Base-by-base conservation (phyloP, 2,888 invertebrate species). In the Sminthurides aquaticus region DNA sequence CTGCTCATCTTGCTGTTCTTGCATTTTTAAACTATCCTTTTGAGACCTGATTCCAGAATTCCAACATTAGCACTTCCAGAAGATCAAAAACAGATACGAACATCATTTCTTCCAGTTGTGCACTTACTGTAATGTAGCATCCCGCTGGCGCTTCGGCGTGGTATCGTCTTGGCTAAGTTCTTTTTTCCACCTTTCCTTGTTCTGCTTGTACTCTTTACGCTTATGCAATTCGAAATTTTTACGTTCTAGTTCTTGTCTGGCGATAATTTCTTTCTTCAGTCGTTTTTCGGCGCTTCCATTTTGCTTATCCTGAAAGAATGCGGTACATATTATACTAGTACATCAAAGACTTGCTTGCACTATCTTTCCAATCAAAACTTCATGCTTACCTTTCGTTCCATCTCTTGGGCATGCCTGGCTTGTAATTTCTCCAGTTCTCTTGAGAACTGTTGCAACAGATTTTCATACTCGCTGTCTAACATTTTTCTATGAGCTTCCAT, bases 381-480 rank as follows among this genome's bases (percentile, higher is more conserved):
- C n/a, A n/a, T n/a, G 20, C 48, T 65, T 72, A 81, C 81, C 77
- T 81, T 81, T 74, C 81, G 80, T 56, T 79, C 79, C 34, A 79
- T 74, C 60, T 79, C 79, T 67, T 78, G 78, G 57, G 81, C 80
- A 71, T 85, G 84, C 71, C 80, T 80, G n/a, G 86, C 84, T 81
- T 90, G 89, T 70, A 95, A 82, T 77, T 90, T 88, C 77, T 94
- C 93, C 74, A 97, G 83, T 77, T 99, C 98, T 76, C 94, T 86
- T 75, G 89, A 89, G 78, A 96, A 93, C 77, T 90, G 91, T 78
- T 91, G 89, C 77, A 96, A 83, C 74, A 97, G 83, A 75, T 87
- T 87, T 79, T 98, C 97, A 79, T 97, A 96, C 81, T 99, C 99
- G 78, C 94, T 91, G 80, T 99, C 98, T 73, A 98, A 84, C 77